Evolutionary conservation across 2,797 vertebrate genomes (phyloP), one percentile per base, ranked within the genome.

Genomic region (Falco biarmicus): DNA sequence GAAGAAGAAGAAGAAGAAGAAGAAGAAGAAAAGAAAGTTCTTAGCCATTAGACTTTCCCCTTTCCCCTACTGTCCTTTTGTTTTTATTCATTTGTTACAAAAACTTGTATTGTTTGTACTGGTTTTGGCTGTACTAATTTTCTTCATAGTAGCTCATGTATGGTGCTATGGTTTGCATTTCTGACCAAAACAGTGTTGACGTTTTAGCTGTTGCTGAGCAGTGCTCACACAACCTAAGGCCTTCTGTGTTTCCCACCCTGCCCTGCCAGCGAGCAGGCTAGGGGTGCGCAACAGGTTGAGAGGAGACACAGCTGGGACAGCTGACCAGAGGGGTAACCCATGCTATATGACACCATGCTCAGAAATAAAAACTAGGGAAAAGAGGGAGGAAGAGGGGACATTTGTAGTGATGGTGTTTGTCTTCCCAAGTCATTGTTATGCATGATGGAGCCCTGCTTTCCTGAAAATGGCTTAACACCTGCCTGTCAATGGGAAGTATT

Each of bases 401-500:
- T 70, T 74, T 10, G 10, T 24, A 34, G 8, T 43, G 18, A 26
- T 43, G 10, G 1, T 4, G 0, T 70, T 69, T 60, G 26, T 64
- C 29, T 73, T 64, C 54, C 16, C 34, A 81, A 57, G 59, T 16
- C 6, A 80, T 13, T 12, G 18, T 39, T 79, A 59, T 2, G 1
- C 3, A 1, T 25, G 19, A 24, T 47, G 39, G 21, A 76, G 14
- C 6, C 29, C n/a, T 37, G 13, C 13, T 70, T 60, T 65, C 65
- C 41, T 60, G 34, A 13, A 19, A 11, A 39, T 29, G 13, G 20
- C 17, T 70, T 14, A 78, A 60, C n/a, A 43, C 19, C 24, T 9
- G 3, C 9, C 20, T 39, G 15, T 1, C 0, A 1, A 10, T 1
- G 1, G 18, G 6, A 0, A 39, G 8, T 9, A 29, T 5, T 14